A percentile compares a stretch with the other conserved stretches of the same genome.
phyloP scores from a whole-genome alignment of 2,113 vertebrate genomes.

The Phainopepla nitens region DNA sequence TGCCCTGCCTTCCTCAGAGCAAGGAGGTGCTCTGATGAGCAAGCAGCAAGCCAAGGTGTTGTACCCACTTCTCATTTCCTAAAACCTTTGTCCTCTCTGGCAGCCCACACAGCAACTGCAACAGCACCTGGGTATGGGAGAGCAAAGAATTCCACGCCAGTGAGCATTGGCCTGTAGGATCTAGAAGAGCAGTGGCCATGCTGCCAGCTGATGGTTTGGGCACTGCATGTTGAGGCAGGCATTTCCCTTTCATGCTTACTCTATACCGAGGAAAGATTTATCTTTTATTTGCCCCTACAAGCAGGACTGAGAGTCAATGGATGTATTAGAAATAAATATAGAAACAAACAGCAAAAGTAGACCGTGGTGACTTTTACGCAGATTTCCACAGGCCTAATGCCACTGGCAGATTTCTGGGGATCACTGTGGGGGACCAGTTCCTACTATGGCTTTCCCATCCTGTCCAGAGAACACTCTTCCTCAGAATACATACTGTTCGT shows the following conservation, averaged over 20 bases:
- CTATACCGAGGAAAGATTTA: neutral
- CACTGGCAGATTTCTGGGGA: neutral
- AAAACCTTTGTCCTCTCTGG: neutral
- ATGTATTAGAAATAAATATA: neutral
- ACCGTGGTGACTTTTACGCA: neutral
- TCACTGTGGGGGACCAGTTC: neutral
- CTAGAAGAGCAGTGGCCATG: neutral
- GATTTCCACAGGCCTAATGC: neutral
- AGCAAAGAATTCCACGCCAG: neutral
- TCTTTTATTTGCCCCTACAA: neutral
- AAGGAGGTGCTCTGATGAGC: neutral
- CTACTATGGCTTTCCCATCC: neutral
- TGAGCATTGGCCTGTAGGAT: neutral
- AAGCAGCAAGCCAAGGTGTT: neutral
- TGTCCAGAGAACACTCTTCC: neutral
- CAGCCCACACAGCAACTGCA: neutral
- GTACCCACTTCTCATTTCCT: neutral
- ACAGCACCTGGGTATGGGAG: neutral
- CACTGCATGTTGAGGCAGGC: neutral
- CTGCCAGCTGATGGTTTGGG: neutral
- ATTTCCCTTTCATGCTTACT: neutral
- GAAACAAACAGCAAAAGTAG: neutral
- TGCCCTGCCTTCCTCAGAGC: neutral
- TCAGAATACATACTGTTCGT: rapidly evolving
- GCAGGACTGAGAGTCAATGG: neutral